These are phyloP conservation scores for Campaea margaritaria DNA, from an alignment of 2,888 invertebrate species.

Conservation along the genomic window DNA sequence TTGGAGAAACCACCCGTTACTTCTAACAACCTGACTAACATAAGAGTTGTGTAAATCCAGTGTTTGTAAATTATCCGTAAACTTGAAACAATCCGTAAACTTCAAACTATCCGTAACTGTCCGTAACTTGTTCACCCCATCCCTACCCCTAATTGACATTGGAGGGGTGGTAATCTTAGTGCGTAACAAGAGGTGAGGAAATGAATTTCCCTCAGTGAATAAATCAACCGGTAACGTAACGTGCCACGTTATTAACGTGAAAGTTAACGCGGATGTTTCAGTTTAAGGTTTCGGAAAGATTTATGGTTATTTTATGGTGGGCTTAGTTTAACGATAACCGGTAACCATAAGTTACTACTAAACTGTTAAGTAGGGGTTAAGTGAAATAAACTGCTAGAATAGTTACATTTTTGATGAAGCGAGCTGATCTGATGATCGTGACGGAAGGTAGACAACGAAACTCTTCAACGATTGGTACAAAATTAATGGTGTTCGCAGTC, in stretches of 20 bases:
- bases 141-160: slow-evolving; percentile 40
- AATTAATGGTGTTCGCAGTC: too few species aligned
- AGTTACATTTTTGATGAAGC: too few species aligned
- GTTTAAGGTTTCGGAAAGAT: slow-evolving; percentile 12
- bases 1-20: too few species aligned
- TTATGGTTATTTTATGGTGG: slow-evolving; percentile 7
- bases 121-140: slow-evolving; percentile 20
- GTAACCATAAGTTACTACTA: too few species aligned
- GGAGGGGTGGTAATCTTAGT: slow-evolving; percentile 34
- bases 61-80: too few species aligned
- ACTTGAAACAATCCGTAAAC: too few species aligned
- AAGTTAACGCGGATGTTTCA: slow-evolving; percentile 25
- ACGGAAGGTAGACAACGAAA: too few species aligned
- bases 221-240: slow-evolving; percentile 35
- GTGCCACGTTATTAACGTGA: slow-evolving; percentile 30
- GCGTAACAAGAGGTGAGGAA: slow-evolving; percentile 43
- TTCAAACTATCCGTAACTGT: neutral
- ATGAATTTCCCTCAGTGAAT: slow-evolving; percentile 39
- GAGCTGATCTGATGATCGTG: too few species aligned
- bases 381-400: too few species aligned
- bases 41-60: too few species aligned
- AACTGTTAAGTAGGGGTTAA: neutral
- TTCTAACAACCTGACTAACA: too few species aligned
- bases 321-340: slow-evolving; percentile 8
- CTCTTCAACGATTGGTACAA: too few species aligned